These are phyloP conservation scores for Noctua fimbriata DNA, from an alignment of 2,888 invertebrate species.

Conservation along the genomic window DNA sequence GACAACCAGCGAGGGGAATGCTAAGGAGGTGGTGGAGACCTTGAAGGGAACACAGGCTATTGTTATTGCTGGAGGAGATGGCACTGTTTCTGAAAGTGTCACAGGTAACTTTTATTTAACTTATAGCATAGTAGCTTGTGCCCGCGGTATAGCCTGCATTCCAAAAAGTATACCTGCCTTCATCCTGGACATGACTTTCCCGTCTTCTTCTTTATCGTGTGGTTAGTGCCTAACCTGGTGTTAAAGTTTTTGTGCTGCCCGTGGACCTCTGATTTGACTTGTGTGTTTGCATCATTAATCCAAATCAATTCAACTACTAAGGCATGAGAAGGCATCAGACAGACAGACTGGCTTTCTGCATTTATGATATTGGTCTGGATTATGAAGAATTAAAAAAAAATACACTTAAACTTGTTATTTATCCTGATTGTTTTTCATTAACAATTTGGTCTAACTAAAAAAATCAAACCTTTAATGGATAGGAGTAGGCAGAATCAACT, in stretches of 20 bases:
- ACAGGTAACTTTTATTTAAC: slow-evolving; percentile 85
- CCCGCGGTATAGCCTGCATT: no score
- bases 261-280: no score
- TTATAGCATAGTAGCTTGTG: no score
- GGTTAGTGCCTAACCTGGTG: no score
- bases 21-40: slow-evolving; percentile 94
- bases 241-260: no score
- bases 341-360: background rate
- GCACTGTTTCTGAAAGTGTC: slow-evolving; percentile 96
- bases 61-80: slow-evolving; percentile 98
- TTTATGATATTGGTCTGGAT: background rate
- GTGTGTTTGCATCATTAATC: background rate
- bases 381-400: background rate
- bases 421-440: background rate
- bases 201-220: no score
- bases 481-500: background rate
- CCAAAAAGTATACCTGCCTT: background rate
- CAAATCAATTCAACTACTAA: background rate
- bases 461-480: background rate
- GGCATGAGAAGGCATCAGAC: background rate
- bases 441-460: background rate
- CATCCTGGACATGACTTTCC: background rate
- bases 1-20: slow-evolving; percentile 97
- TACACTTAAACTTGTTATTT: background rate
- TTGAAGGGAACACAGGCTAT: slow-evolving; percentile 95